Base-by-base conservation (phyloP, 2,113 vertebrate species). In the Malurus cyaneus region DNA sequence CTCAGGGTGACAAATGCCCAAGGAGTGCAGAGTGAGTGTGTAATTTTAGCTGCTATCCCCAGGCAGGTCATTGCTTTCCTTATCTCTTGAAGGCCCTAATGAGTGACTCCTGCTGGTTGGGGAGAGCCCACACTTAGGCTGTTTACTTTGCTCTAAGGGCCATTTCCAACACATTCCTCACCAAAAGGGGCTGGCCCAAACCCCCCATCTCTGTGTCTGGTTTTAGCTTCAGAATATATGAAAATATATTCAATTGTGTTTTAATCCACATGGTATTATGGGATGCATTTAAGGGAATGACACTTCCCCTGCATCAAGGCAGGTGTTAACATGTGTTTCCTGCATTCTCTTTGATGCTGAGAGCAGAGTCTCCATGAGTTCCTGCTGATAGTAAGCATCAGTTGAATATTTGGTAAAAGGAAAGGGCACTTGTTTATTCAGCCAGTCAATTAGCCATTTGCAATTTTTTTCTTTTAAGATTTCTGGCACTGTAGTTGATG, bases 41-140 rank as follows among this genome's bases (percentile, higher is more conserved):
- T 89, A 90, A 95, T 94, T 96, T 97, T 94, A 96, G 89, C 94
- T 95, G 88, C 88, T 95, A 6, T 89, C 44, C 73, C 57, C 62
- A 80, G 50, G 54, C 62, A 71, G 71, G 86, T 81, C 94, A 72
- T 66, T 81, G 59, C 39, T 89, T 88, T 46, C 69, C 88, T 97
- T 97, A 95, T 96, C 97, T 96, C 84, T 31, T n/a, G 64, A 83
- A 94, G 93, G 21, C 41, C 64, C 32, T 62, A 64, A 46, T 49
- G 91, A 93, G 78, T 92, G 86, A 79, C 73, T 89, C 81, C 62
- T 90, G 86, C 64, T 77, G 69, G 24, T 47, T 67, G 83, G 69
- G 46, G 66, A 53, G 53, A 81, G 28, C 36, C 46, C 26, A 31
- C 57, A 46, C 59, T 47, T 65, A 20, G 80, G 54, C 66, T 95